phyloP scores from a whole-genome alignment of 2,888 invertebrate species.

The Habrosyne pyritoides region DNA sequence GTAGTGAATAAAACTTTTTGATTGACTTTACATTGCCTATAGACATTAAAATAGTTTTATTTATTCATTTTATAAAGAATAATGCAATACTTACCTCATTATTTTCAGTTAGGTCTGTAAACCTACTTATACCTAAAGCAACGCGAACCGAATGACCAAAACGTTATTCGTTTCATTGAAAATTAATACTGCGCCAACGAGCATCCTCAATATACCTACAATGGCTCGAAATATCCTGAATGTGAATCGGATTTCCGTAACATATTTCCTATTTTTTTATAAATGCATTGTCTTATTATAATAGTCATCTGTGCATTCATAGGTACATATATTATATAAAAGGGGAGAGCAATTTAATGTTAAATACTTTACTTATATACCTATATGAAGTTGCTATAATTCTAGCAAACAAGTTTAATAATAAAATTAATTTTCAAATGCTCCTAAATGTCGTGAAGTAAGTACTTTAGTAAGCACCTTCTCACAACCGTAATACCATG shows the following conservation, averaged over 20 bases:
- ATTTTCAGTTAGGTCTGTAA: constrained; percentile 46
- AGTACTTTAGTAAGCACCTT: background rate
- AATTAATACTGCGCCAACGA: constrained; percentile 12
- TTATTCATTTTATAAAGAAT: constrained; percentile 23
- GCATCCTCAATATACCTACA: constrained; percentile 6
- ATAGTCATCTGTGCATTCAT: background rate
- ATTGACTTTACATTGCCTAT: too few relatives aligned
- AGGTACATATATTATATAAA: too few relatives aligned
- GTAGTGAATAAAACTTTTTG: too few relatives aligned
- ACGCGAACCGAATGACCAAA: constrained; percentile 37
- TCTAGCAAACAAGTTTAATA: too few relatives aligned
- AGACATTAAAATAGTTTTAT: too few relatives aligned
- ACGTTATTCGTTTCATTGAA: constrained; percentile 16
- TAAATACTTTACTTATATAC: too few relatives aligned
- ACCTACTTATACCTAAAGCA: constrained; percentile 29
- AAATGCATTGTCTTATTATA: background rate
- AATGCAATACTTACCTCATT: constrained; percentile 44
- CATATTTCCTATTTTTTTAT: background rate
- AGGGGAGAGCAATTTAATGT: too few relatives aligned
- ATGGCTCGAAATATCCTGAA: background rate
- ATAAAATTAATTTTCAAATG: too few relatives aligned
- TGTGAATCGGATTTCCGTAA: background rate
- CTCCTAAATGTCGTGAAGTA: too few relatives aligned
- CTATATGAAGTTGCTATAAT: too few relatives aligned
- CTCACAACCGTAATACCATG: background rate